Evolutionary conservation across 2,113 vertebrate species (phyloP).

Genomic region (Gambusia holbrooki): DNA sequence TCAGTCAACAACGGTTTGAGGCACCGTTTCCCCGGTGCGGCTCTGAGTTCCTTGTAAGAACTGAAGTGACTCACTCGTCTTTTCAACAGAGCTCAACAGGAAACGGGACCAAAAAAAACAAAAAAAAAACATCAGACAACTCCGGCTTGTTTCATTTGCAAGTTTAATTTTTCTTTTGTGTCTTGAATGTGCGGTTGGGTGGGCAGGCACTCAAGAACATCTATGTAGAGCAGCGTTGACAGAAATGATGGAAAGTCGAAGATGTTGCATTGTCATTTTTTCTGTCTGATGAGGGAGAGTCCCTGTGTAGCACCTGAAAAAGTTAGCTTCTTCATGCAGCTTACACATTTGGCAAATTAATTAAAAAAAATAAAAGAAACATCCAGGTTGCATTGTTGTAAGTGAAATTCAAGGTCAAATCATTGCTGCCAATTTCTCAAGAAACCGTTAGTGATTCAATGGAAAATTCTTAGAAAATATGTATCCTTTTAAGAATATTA

Average conservation of each 20-base stretch:
- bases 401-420: neutral
- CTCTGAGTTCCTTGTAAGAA: slow-evolving; percentile 38
- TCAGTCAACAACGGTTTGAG: slow-evolving; percentile 27
- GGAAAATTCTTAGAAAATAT: neutral
- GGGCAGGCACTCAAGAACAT: neutral
- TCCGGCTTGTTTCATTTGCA: slow-evolving; percentile 25
- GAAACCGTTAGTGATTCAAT: neutral
- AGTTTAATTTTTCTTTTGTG: slow-evolving; percentile 23
- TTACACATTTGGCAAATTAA: neutral
- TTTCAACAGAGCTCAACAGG: slow-evolving; percentile 12
- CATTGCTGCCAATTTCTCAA: neutral
- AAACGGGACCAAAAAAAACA: slow-evolving; percentile 14
- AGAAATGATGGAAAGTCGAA: slow-evolving; percentile 34
- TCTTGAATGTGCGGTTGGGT: slow-evolving; percentile 39
- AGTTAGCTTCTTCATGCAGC: neutral
- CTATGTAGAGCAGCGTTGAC: slow-evolving; percentile 5
- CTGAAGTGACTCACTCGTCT: slow-evolving; percentile 56
- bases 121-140: neutral
- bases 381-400: neutral
- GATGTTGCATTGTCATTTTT: slow-evolving; percentile 60
- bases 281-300: slow-evolving; percentile 47
- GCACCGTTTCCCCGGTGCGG: slow-evolving; percentile 41
- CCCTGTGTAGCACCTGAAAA: slow-evolving; percentile 42
- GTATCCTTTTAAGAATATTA: neutral
- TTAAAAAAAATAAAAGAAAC: neutral